Base-by-base conservation (phyloP, 2,113 vertebrate genomes). In the Melanerpes aurifrons region DNA sequence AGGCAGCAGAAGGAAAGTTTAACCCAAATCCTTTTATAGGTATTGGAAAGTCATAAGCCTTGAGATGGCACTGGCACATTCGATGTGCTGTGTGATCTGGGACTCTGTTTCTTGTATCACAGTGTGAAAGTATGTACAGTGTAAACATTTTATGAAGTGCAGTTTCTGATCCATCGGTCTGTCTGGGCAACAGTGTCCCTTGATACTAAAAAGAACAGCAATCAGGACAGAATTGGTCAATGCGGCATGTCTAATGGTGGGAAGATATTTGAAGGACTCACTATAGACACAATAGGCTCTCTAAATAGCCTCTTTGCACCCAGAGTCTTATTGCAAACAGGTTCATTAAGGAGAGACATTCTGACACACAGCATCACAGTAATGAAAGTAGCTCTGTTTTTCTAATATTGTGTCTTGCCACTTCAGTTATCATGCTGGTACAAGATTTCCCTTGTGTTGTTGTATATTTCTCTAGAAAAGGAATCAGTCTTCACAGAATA, bases 241-340 rank as follows among this genome's bases (percentile, higher is more conserved):
- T 98, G 98, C 92, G 97, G 98, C 98, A 98, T 98, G 98, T 98
- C 98, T 98, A 98, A 98, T 98, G 97, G 98, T 98, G 97, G 96
- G 97, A 97, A 98, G 98, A 98, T 98, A 98, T 98, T 98, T 98
- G 97, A 98, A 98, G 98, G 97, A 98, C 98, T 98, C 96, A 94
- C 98, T 97, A 97, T 97, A 98, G 98, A 98, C 98, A 98, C 98
- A 98, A 98, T 98, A 98, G 98, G 97, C 97, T 98, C 96, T 98
- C 98, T 98, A 98, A 98, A 98, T 98, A 98, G 98, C 97, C 98
- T 98, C 98, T 98, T 98, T 98, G 98, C 98, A 98, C 98, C 98
- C 97, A 31, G 96, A 97, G 98, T 98, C 98, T 98, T 98, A 98
- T 98, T 98, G 98, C 98, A 98, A 98, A 98, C 97, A 97, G 98